Evolutionary conservation across 2,888 invertebrate species (phyloP).

Genomic region (Heliconius erato): DNA sequence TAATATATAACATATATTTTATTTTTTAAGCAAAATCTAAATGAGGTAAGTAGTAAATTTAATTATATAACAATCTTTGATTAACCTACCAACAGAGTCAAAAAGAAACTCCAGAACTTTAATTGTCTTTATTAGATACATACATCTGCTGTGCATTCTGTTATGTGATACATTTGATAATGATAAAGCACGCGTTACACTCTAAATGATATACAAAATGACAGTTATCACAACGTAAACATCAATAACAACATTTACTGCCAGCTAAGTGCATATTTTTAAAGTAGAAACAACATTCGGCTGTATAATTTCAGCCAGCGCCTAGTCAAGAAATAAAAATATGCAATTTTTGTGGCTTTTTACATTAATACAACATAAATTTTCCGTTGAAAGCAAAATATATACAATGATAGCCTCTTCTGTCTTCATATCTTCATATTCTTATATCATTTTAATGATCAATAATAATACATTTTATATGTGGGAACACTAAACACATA

Average conservation of each 20-base stretch:
- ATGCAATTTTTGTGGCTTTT: conserved; percentile 11
- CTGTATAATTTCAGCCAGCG: background rate
- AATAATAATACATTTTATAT: conserved; percentile 84
- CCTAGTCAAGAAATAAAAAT: conserved; percentile 3
- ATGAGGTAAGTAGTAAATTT: background rate
- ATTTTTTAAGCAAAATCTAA: too few relatives aligned
- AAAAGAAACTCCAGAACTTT: conserved; percentile 73
- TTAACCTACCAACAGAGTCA: conserved; percentile 21
- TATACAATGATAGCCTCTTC: conserved; percentile 61
- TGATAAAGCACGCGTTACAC: conserved; percentile 52
- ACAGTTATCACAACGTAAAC: conserved; percentile 79
- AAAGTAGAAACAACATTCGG: background rate
- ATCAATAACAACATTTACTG: conserved; percentile 77
- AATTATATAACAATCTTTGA: background rate
- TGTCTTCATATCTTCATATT: conserved; percentile 50
- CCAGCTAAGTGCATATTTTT: conserved; percentile 19
- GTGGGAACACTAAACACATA: conserved; percentile 84
- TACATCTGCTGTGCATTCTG: conserved; percentile 61
- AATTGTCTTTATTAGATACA: conserved; percentile 76
- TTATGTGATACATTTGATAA: conserved; percentile 51
- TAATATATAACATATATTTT: too few relatives aligned
- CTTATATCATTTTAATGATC: conserved; percentile 61
- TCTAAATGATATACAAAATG: conserved; percentile 57
- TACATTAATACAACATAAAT: conserved; percentile 66
- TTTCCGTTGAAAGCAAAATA: conserved; percentile 68